Evolutionary conservation across 2,113 vertebrate genomes (phyloP), one percentile per base, ranked within the genome.

Genomic region (Syngnathus floridae): DNA sequence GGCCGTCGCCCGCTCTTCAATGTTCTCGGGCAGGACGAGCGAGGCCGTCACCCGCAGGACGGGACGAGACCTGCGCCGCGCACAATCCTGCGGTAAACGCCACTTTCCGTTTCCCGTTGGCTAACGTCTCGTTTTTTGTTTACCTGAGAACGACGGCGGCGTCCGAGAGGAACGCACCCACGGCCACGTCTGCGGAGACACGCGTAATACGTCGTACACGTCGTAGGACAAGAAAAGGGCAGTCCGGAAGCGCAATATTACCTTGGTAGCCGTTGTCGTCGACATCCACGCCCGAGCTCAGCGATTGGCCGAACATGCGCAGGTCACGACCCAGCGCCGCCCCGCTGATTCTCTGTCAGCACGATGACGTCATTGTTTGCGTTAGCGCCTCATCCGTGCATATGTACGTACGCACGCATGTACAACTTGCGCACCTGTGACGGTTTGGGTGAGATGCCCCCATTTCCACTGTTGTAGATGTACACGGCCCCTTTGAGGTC

Each of bases 141-240:
- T 84, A 98, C 97, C 97, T 95, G 71, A 98, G 86, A 64, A 99
- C 78, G 48, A 96, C 91, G 7, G 92, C 96, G 45, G 93, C 90
- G 83, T 98, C 87, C 0, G 95, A 97, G 17, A 93, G 90, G 84
- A 95, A 99, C 3, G 96, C 94, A 69, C 97, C 97, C 41, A 99
- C 89, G 0, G 94, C 97, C 69, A 99, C 80, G 88, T 99, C 97
- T 99, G 90, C 36, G 40, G 66, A 35, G 12, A 48, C 13, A 48
- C 41, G 3, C 41, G 41, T 12, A 7, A 51, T 7, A 2, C 46
- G 17, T n/a, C 1, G 4, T 2, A n/a, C 21, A 46, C 6, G 6
- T 4, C 0, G 10, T 7, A 46, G 7, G 1, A 6, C 60, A 45
- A 43, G n/a, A 7, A 62, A 57, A 57, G 22, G 26, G 8, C 55